Evolutionary conservation across 2,113 vertebrate genomes (phyloP), one percentile per base, ranked within the genome.

Genomic region (Zapornia atra): DNA sequence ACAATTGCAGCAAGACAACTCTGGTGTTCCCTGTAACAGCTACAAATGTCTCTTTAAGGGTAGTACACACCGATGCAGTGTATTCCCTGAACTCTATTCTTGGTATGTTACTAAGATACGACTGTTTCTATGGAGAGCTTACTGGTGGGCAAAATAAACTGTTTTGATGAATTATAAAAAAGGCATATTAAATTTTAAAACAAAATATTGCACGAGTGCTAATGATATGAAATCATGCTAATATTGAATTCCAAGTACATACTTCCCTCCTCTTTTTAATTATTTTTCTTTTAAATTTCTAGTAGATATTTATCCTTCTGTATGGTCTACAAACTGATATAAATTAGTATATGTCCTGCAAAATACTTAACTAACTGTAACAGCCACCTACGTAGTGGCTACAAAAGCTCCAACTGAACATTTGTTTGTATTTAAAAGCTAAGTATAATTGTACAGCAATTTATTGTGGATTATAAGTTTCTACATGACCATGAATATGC

Each of bases 51-150:
- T 75, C 42, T 76, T 92, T 82, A 94, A 94, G 50, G 83, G 61
- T 40, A 72, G 25, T 29, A 48, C 38, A 72, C 54, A 51, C 40
- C 70, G 75, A 82, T 65, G 54, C 83, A 92, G 57, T 34, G 69
- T 34, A 80, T 69, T 90, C 90, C 71, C 81, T 88, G 64, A 85
- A 90, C 86, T 90, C 94, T 91, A 26, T 90, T 97, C 78, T 86
- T 86, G 86, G 63, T 77, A 82, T 90, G 97, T 97, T 97, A 97
- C 96, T 95, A 97, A 96, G 96, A 97, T 81, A 97, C 93, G 17
- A 86, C 94, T 96, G 96, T 97, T 97, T 97, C 96, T 97, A 97
- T 94, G 94, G 96, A 96, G 86, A 96, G 86, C 81, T 90, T 73
- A 65, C 90, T 85, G 89, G 78, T 92, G 79, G 69, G 86, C 69